phyloP scores from a whole-genome alignment of 2,113 vertebrate genomes.

The Zapornia atra region DNA sequence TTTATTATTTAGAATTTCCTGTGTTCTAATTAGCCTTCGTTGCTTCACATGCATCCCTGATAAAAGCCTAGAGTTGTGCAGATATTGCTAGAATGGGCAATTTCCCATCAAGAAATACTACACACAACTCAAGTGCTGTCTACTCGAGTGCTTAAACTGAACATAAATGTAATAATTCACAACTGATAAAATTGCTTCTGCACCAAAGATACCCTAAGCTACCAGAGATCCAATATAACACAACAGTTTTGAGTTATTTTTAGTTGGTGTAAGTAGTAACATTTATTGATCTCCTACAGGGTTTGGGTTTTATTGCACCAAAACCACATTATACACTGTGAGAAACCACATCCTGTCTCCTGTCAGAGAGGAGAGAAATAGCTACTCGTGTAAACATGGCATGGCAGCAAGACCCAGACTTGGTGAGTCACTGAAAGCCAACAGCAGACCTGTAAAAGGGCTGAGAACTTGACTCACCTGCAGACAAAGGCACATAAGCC shows the following conservation, averaged over 20 bases:
- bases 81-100: neutral
- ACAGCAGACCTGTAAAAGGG: neutral
- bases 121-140: neutral
- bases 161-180: neutral
- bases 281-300: neutral
- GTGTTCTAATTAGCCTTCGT: neutral
- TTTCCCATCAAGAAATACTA: neutral
- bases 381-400: neutral
- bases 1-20: neutral
- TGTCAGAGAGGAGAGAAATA: neutral
- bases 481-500: neutral
- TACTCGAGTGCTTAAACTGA: neutral
- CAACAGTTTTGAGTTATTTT: neutral
- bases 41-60: neutral
- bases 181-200: neutral
- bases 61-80: neutral
- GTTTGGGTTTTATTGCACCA: neutral
- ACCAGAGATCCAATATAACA: neutral
- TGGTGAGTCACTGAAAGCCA: neutral
- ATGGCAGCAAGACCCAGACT: neutral
- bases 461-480: neutral
- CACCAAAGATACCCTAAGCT: neutral
- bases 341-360: neutral
- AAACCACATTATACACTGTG: neutral
- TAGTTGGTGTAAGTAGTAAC: neutral